Base-by-base conservation (phyloP, 2,113 vertebrate genomes). In the Ophthalmotilapia sp. region DNA sequence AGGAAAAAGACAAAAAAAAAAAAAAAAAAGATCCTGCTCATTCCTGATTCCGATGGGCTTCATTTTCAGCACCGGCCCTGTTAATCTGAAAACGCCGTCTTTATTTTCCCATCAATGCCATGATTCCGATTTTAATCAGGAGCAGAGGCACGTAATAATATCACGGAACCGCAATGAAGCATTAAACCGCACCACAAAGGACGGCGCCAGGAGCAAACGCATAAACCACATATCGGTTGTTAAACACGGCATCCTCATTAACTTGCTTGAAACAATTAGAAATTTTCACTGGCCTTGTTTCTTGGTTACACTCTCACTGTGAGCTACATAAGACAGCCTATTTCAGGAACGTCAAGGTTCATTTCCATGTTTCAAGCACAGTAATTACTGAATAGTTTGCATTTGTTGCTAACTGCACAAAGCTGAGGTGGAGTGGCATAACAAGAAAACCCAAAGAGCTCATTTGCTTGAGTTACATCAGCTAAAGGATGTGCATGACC, bases 241-340 rank as follows among this genome's bases (percentile, higher is more conserved):
- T 91, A 79, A 86, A 87, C 81, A 91, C 4, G 3, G 51, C 86
- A 31, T 89, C 87, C 90, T 94, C 91, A 93, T 95, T 92, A 93
- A 83, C 83, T 88, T 56, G 5, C 54, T 21, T 79, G 75, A 81
- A 91, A 91, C 87, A 86, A 92, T 91, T 14, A 82, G 81, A 82
- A 91, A 87, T 89, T 88, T 73, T 90, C 87, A 47, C 81, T 88
- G 88, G 85, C 89, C 92, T 90, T 86, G 62, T 90, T 92, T 91
- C 86, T 82, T 90, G 88, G 91, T 89, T 89, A 84, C 84, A 90
- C 83, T 36, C 89, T 82, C 77, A 68, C 83, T 91, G 90, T 65
- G 86, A 88, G 89, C 86, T 51, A 70, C 83, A 91, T 65, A 91
- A 90, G 83, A 38, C 89, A 77, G 55, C 60, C 91, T 89, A 85